A percentile compares a stretch with the other conserved stretches of the same genome.
phyloP scores from a whole-genome alignment of 2,888 invertebrate species.

The Caenorhabditis virilis region DNA sequence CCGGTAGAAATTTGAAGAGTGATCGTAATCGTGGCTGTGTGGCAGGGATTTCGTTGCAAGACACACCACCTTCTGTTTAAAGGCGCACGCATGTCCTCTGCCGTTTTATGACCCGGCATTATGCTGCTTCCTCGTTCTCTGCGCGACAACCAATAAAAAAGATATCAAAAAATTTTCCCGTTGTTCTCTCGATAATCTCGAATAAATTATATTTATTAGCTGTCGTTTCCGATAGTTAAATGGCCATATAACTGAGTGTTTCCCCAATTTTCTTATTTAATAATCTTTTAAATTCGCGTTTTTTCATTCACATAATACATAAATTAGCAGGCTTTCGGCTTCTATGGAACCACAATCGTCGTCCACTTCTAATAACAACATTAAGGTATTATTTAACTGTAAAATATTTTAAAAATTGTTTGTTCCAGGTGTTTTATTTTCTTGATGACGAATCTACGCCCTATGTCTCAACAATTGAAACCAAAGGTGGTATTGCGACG shows the following conservation, averaged over 20 bases:
- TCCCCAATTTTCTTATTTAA: too few species aligned
- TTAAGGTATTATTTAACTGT: constrained; percentile 22
- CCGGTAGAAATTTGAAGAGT: constrained; percentile 13
- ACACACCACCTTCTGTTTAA: constrained; percentile 7
- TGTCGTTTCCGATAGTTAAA: neutral
- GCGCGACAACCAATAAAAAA: constrained; percentile 8
- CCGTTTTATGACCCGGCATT: too few species aligned
- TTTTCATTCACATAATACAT: too few species aligned
- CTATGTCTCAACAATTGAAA: constrained; percentile 53
- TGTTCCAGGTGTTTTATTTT: constrained; percentile 54
- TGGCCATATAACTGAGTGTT: too few species aligned
- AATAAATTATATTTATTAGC: constrained; percentile 1
- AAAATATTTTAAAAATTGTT: too few species aligned
- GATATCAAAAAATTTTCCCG: neutral
- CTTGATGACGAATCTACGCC: constrained; percentile 64
- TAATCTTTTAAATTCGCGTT: too few species aligned
- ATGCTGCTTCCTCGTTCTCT: too few species aligned
- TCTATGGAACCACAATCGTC: constrained; percentile 29
- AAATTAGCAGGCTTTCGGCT: neutral
- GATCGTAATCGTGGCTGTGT: constrained; percentile 3
- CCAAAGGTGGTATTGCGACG: constrained; percentile 47
- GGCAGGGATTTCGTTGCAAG: constrained; percentile 18
- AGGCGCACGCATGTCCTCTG: constrained; percentile 1
- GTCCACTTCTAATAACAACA: constrained; percentile 6
- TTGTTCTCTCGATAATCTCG: neutral